Percentiles rank a stretch among this genome's conserved stretches.
Evolutionary conservation across 2,797 vertebrate species (phyloP).

Genomic region (Lepus townsendii): DNA sequence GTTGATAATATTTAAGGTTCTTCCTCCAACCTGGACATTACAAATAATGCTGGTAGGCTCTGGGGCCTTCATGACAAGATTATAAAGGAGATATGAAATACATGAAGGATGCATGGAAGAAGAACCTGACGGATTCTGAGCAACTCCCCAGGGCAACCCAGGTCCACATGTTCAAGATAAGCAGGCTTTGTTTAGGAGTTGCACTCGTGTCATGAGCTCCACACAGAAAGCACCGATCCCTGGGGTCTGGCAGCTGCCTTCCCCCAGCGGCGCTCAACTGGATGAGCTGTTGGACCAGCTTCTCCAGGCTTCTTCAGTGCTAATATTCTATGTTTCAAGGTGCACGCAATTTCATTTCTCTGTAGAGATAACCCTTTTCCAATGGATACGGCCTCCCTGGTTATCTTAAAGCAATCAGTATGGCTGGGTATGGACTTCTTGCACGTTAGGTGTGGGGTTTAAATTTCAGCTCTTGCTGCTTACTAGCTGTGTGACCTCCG

Average conservation of each 20-base stretch:
- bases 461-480: neutral
- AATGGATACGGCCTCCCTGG: neutral
- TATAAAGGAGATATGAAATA: too few species aligned
- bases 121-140: neutral
- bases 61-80: neutral
- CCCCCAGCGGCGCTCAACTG: rapidly evolving
- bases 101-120: neutral
- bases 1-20: neutral
- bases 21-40: neutral
- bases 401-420: neutral
- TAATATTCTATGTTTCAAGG: neutral
- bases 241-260: neutral
- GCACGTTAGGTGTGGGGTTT: neutral
- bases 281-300: neutral
- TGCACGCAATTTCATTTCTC: neutral
- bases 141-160: neutral
- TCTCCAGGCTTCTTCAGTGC: neutral
- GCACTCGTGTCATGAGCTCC: neutral
- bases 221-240: neutral
- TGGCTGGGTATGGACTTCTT: neutral
- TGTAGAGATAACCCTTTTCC: neutral
- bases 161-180: neutral
- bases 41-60: neutral
- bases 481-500: neutral
- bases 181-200: neutral